Evolutionary conservation across 2,797 vertebrate genomes (phyloP).

Genomic region (Chelidonichthys spinosus): DNA sequence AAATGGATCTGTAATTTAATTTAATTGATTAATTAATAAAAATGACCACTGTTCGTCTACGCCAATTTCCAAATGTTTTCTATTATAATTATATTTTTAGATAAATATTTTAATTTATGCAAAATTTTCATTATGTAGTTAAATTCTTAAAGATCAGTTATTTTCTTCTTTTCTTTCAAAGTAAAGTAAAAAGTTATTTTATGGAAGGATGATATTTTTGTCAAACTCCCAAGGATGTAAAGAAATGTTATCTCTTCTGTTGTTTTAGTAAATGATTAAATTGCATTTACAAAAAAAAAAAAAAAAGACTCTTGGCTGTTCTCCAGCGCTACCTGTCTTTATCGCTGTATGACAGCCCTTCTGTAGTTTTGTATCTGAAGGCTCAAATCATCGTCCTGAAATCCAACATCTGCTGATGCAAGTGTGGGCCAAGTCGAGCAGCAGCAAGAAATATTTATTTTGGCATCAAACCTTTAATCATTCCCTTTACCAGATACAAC

Average conservation of each 20-base stretch:
- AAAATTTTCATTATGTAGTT: background rate
- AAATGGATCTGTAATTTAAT: background rate
- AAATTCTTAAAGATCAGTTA: background rate
- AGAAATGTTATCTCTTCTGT: too few species aligned
- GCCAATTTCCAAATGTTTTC: background rate
- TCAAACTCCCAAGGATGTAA: too few species aligned
- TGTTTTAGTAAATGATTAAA: too few species aligned
- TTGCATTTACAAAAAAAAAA: background rate
- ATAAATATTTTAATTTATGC: too few species aligned
- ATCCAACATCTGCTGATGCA: conserved; percentile 65
- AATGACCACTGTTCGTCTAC: background rate
- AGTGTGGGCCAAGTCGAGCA: conserved; percentile 64
- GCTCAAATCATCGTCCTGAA: conserved; percentile 51
- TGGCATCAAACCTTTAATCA: conserved; percentile 63
- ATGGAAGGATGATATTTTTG: background rate
- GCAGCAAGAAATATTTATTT: conserved; percentile 66
- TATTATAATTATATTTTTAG: background rate
- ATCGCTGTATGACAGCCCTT: conserved; percentile 14
- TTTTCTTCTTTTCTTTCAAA: background rate
- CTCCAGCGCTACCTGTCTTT: conserved; percentile 15
- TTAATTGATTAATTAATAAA: background rate
- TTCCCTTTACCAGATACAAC: conserved; percentile 60
- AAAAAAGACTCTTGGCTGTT: background rate
- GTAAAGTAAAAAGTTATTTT: background rate
- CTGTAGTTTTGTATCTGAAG: conserved; percentile 24